Evolutionary conservation across 2,113 vertebrate genomes (phyloP).

Genomic region (Paradoxurus hermaphroditus): DNA sequence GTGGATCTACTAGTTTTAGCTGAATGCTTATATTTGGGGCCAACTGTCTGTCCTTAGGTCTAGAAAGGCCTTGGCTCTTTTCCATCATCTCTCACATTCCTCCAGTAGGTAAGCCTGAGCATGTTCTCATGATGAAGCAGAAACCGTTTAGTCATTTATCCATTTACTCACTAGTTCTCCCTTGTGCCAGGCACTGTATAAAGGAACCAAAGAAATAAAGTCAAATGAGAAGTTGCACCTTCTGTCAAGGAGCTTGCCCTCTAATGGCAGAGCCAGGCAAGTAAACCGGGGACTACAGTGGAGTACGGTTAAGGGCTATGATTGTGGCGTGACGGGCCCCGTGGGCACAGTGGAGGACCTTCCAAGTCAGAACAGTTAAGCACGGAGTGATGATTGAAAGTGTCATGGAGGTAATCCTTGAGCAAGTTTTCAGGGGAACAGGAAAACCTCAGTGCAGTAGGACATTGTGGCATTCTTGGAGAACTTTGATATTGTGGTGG

Average conservation of each 20-base stretch:
- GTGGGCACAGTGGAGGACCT: background rate
- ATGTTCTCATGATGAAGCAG: conserved; percentile 10
- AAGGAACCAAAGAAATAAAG: background rate
- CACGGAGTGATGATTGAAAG: background rate
- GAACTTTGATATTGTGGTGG: background rate
- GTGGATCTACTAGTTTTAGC: background rate
- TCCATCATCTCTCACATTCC: background rate
- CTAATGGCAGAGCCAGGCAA: background rate
- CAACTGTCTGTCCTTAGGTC: background rate
- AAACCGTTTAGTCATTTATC: background rate
- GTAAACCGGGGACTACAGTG: background rate
- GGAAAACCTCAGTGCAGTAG: background rate
- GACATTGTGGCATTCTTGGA: background rate
- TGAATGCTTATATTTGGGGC: background rate
- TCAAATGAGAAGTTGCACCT: background rate
- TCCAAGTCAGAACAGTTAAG: background rate
- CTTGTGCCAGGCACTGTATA: background rate
- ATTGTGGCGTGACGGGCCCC: background rate
- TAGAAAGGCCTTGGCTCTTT: background rate
- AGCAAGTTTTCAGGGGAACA: background rate
- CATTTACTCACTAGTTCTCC: background rate
- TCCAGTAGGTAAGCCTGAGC: background rate
- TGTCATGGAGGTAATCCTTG: background rate
- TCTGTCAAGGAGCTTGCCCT: background rate
- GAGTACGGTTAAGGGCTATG: background rate